A percentile compares a stretch with the other conserved stretches of the same genome.
These are phyloP conservation scores for Apus apus DNA, from an alignment of 2,113 vertebrate genomes.

Conservation along the genomic window DNA sequence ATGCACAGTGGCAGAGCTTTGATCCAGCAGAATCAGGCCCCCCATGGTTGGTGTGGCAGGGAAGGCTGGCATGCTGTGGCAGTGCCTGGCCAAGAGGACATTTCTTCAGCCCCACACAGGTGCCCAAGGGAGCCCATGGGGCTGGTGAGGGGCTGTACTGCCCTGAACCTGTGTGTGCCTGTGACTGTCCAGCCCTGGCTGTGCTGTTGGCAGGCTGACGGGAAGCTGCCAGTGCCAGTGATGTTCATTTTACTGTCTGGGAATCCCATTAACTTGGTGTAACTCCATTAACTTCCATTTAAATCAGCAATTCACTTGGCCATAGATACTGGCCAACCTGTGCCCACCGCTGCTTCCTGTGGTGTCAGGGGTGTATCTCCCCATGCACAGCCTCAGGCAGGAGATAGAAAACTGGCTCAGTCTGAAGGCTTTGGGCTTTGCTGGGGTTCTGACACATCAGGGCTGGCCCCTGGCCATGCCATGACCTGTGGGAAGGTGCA, in stretches of 20 bases:
- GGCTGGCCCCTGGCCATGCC: background rate
- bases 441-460: background rate
- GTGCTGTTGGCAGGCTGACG: background rate
- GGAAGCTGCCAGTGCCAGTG: background rate
- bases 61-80: rapidly evolving
- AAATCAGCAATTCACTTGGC: background rate
- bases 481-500: rapidly evolving
- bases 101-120: background rate
- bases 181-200: background rate
- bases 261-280: background rate
- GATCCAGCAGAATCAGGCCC: background rate
- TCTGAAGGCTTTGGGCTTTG: background rate
- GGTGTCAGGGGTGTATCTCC: background rate
- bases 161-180: background rate
- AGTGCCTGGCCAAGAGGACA: background rate
- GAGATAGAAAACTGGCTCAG: background rate
- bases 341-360: background rate
- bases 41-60: background rate
- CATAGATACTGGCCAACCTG: background rate
- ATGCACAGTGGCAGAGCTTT: background rate
- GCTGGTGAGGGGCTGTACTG: background rate
- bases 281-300: constrained; percentile 1
- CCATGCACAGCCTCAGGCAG: rapidly evolving
- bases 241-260: background rate
- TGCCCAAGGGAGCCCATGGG: background rate